Evolutionary conservation across 1,140 invertebrate genomes (phyloP).

Genomic region (Euschistus heros): DNA sequence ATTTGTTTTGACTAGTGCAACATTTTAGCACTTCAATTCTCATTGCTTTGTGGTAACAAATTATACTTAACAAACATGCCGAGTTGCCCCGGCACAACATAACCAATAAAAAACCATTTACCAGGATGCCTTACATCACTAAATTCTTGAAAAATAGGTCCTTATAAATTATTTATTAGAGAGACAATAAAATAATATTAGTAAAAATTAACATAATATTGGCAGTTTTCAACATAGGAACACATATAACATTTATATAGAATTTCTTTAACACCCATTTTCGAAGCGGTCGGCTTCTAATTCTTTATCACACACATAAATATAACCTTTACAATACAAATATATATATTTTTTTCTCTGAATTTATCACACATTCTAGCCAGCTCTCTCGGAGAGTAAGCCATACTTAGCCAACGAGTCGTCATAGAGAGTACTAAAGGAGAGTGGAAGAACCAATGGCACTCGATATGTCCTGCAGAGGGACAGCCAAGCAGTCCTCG

Average conservation of each 20-base stretch:
- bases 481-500: too few species aligned
- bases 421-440: too few species aligned
- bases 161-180: background rate
- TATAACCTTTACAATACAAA: constrained; percentile 1
- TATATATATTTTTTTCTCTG: background rate
- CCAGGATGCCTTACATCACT: constrained; percentile 5
- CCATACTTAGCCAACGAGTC: too few species aligned
- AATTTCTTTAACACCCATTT: background rate
- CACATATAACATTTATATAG: constrained; percentile 3
- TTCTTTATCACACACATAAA: background rate
- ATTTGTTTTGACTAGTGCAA: constrained; percentile 15
- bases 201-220: constrained; percentile 13
- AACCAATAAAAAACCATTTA: constrained; percentile 2
- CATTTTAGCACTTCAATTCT: constrained; percentile 13
- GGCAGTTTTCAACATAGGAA: constrained; percentile 17
- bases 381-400: background rate
- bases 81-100: background rate
- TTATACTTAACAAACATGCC: too few species aligned
- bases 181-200: constrained; percentile 9
- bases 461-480: too few species aligned
- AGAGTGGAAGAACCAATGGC: too few species aligned
- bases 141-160: constrained; percentile 4
- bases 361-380: constrained; percentile 3
- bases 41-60: constrained; percentile 18
- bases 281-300: constrained; percentile 1